Evolutionary conservation across 2,113 vertebrate species (phyloP).

Genomic region (Sinocyclocheilus rhinocerous): DNA sequence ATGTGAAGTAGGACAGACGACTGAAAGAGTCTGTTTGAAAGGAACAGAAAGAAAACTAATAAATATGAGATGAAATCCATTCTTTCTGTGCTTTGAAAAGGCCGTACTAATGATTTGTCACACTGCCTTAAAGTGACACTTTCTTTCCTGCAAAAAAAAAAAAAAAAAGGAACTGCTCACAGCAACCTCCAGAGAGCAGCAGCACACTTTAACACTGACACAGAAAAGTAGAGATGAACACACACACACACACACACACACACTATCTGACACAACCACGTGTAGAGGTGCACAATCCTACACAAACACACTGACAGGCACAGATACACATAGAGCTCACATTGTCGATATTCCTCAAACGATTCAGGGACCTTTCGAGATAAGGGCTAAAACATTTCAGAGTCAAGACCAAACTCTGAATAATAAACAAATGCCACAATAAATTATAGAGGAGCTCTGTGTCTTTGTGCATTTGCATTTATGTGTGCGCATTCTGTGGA

Average conservation of each 20-base stretch:
- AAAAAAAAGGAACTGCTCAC: conserved; percentile 7
- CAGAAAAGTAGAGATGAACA: not conserved
- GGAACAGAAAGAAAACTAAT: not conserved
- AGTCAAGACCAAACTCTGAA: conserved; percentile 44
- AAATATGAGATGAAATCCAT: not conserved
- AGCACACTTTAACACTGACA: conserved; percentile 39
- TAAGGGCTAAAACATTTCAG: conserved; percentile 48
- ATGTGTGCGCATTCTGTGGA: not conserved
- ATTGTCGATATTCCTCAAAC: conserved; percentile 17
- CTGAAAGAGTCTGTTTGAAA: not conserved
- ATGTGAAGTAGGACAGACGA: conserved; percentile 4
- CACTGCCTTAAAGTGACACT: not conserved
- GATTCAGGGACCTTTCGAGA: conserved; percentile 32
- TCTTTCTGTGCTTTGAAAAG: not conserved
- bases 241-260: too few relatives aligned
- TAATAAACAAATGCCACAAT: conserved; percentile 58
- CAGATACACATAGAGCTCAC: conserved; percentile 33
- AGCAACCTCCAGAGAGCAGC: conserved; percentile 47
- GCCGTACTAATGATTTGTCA: not conserved
- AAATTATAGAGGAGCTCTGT: conserved; percentile 39
- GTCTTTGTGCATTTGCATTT: not conserved
- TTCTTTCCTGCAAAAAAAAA: not conserved
- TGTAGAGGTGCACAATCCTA: not conserved
- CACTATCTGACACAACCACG: not conserved
- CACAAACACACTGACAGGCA: not conserved